Evolutionary conservation across 2,888 invertebrate genomes (phyloP).

Genomic region (Pyrochroa serraticornis): DNA sequence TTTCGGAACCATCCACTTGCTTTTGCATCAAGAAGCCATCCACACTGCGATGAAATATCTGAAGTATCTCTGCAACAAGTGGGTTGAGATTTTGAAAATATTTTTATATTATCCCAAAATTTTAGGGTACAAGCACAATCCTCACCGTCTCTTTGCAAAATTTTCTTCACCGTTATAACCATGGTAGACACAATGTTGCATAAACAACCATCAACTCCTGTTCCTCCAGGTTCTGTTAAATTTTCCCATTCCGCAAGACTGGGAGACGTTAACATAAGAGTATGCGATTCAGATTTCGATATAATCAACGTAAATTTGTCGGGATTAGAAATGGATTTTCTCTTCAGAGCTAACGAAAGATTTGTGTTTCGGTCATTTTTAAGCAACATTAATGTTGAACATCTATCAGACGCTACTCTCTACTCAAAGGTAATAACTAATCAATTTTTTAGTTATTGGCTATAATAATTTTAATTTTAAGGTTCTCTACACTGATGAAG

Average conservation of each 20-base stretch:
- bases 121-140: slow-evolving; percentile 42
- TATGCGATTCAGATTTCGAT: slow-evolving; percentile 75
- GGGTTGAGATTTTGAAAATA: not conserved
- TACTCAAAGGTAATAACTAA: slow-evolving; percentile 69
- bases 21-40: slow-evolving; percentile 75
- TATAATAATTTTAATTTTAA: slow-evolving; percentile 46
- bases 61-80: slow-evolving; percentile 69
- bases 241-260: slow-evolving; percentile 72
- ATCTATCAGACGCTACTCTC: slow-evolving; percentile 74
- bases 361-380: slow-evolving; percentile 75
- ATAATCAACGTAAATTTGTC: slow-evolving; percentile 70
- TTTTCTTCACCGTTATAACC: slow-evolving; percentile 40
- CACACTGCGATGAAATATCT: slow-evolving; percentile 73
- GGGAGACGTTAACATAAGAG: slow-evolving; percentile 66
- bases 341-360: slow-evolving; percentile 78
- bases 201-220: slow-evolving; percentile 65
- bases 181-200: slow-evolving; percentile 37
- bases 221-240: slow-evolving; percentile 77
- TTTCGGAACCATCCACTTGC: slow-evolving; percentile 66
- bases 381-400: slow-evolving; percentile 71
- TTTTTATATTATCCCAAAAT: slow-evolving; percentile 14
- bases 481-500: slow-evolving; percentile 79
- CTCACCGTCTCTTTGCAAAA: slow-evolving; percentile 39
- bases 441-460: too few relatives aligned
- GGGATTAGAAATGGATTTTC: slow-evolving; percentile 76